phyloP scores from a whole-genome alignment of 2,888 invertebrate genomes.

The Auanema sp. region DNA sequence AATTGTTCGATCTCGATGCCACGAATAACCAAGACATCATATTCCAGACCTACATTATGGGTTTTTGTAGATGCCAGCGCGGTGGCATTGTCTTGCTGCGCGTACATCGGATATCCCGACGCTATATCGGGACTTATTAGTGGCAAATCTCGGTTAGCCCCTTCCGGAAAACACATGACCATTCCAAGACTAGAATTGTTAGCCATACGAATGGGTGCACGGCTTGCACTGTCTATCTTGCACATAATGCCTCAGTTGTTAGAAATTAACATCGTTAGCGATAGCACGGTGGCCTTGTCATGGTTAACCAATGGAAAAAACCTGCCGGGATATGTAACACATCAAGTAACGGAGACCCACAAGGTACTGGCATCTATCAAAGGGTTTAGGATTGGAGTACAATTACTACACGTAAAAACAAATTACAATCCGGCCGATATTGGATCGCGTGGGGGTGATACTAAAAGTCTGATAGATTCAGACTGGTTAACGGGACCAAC shows the following conservation, averaged over 20 bases:
- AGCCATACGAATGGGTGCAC: background rate
- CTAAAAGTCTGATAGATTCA: background rate
- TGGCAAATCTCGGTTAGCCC: background rate
- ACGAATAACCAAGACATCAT: background rate
- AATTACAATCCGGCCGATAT: background rate
- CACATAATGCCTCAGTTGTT: background rate
- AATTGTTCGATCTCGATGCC: too few relatives aligned
- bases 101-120: background rate
- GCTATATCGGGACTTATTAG: background rate
- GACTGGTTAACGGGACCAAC: background rate
- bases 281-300: background rate
- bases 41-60: background rate
- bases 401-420: background rate
- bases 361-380: background rate
- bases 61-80: slow-evolving; percentile 1
- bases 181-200: slow-evolving; percentile 1
- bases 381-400: too few relatives aligned
- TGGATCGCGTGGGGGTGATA: background rate
- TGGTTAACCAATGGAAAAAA: background rate
- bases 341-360: background rate
- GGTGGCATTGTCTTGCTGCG: too few relatives aligned
- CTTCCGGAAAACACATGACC: background rate
- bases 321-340: background rate
- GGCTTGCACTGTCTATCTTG: background rate
- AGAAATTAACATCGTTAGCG: background rate